Base-by-base conservation (phyloP, 1,140 invertebrate genomes). In the Hesperophylax magnus region DNA sequence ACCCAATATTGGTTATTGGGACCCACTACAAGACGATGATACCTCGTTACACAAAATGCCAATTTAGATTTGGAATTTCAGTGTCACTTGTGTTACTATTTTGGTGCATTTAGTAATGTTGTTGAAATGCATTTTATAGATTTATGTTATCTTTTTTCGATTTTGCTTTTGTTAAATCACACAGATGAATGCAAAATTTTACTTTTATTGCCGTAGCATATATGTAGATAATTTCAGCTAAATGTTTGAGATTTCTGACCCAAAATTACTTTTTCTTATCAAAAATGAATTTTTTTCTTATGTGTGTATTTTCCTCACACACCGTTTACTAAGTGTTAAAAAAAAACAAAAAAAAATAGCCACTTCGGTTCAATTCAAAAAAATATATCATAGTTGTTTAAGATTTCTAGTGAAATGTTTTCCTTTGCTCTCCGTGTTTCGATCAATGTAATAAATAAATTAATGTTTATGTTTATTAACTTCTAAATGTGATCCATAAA, bases 31-130 rank as follows among this genome's bases (percentile, higher is more conserved):
- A 18, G 63, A 65, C 24, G 63, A 65, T 65, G 18, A 65, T 65
- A 65, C 63, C 63, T 65, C 24, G 39, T 27, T 18, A 65, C 63
- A 65, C 63, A 24, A 65, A 47, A 27, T 65, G 24, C 63, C 27
- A 20, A 65, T 15, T 17, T 24, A 27, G 24, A 34, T 65, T 20
- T 27, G 27, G 63, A 22, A 65, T 34, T 14, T 65, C 67, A 20
- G 67, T 47, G 67, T 34, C 31, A 24, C 61, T 34, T 24, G 31
- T 71, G 6, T 65, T 65, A 24, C 18, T 65, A 65, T 27, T 65
- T 47, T 71, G 31, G 52, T 71, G 67, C 67, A 65, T 65, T 14
- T 65, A 71, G 67, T 39, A 71, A 71, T 71, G 27, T 71, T 71
- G 34, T 47, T 65, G 22, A 71, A 71, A 47, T 65, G 63, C 67